These are phyloP conservation scores for Empis livida DNA, from an alignment of 2,888 invertebrate genomes.

Conservation along the genomic window DNA sequence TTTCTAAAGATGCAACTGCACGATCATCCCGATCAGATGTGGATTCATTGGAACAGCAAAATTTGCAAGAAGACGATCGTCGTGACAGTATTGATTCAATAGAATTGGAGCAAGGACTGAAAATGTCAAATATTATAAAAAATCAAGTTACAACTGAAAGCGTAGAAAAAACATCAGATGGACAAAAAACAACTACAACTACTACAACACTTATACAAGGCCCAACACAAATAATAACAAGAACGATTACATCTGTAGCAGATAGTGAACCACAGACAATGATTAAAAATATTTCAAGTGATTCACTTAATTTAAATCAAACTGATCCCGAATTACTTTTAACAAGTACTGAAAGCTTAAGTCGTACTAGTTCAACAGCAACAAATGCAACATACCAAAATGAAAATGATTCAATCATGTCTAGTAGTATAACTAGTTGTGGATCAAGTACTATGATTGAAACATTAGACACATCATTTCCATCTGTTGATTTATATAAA, in stretches of 20 bases:
- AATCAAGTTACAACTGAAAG: slow-evolving; percentile 12
- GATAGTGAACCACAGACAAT: slow-evolving; percentile 14
- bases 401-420: slow-evolving; percentile 74
- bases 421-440: slow-evolving; percentile 70
- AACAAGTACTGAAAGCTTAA: slow-evolving; percentile 59
- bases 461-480: slow-evolving; percentile 41
- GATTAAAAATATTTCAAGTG: slow-evolving; percentile 31
- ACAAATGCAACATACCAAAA: slow-evolving; percentile 75
- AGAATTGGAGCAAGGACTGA: slow-evolving; percentile 25
- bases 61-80: slow-evolving; percentile 23
- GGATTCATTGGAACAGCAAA: slow-evolving; percentile 31
- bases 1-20: slow-evolving; percentile 32
- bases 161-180: slow-evolving; percentile 24
- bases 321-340: slow-evolving; percentile 44
- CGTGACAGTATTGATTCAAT: slow-evolving; percentile 34
- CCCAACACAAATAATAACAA: slow-evolving; percentile 8
- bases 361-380: slow-evolving; percentile 65
- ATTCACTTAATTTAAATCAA: slow-evolving; percentile 31
- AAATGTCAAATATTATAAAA: slow-evolving; percentile 20
- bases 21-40: slow-evolving; percentile 25
- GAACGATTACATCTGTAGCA: slow-evolving; percentile 1
- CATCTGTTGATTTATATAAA: slow-evolving; percentile 8
- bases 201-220: slow-evolving; percentile 13
- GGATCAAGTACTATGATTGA: slow-evolving; percentile 79
- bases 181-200: slow-evolving; percentile 20